Conservation (phyloP, 2,113 vertebrate species). For the Parotia lawesii region DNA sequence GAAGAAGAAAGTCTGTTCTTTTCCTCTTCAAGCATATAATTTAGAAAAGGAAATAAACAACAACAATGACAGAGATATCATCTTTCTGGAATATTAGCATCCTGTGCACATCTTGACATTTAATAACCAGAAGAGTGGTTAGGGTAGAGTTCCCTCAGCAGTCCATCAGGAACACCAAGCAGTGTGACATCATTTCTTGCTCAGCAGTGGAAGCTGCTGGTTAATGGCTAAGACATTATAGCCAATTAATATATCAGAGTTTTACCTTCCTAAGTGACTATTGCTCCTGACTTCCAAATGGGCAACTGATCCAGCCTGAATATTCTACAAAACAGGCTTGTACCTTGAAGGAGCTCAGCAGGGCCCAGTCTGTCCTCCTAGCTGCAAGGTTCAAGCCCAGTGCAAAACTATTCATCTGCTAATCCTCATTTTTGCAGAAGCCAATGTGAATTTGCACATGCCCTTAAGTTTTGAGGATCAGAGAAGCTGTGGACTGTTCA, state of each 20-base stretch:
- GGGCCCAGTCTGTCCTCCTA: background rate
- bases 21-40: background rate
- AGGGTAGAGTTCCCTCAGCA: background rate
- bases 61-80: background rate
- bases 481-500: background rate
- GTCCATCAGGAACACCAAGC: background rate
- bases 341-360: background rate
- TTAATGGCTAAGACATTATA: background rate
- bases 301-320: background rate
- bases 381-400: background rate
- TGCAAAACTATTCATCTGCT: background rate
- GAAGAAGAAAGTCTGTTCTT: conserved; percentile 4
- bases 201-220: background rate
- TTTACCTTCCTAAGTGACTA: background rate
- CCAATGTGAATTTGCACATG: background rate
- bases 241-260: background rate
- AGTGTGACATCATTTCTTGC: background rate
- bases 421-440: background rate
- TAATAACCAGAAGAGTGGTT: background rate
- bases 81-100: background rate
- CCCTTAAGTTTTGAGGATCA: background rate
- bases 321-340: background rate
- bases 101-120: background rate
- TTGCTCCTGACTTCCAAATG: background rate
- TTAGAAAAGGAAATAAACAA: conserved; percentile 1